Conservation (phyloP, 2,888 invertebrate genomes). For the Bombylius discolor region DNA sequence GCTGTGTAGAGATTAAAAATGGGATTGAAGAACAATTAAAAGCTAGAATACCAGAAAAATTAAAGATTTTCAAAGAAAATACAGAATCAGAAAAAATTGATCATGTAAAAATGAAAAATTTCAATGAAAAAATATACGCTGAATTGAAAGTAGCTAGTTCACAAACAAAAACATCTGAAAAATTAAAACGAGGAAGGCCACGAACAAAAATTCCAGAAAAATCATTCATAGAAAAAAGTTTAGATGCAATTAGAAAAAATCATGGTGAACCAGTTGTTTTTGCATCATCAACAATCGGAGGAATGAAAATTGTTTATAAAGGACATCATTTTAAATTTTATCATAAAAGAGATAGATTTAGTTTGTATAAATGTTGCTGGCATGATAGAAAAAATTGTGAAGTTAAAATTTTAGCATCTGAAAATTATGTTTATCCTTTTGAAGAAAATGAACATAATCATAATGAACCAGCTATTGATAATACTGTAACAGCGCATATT, state of each 20-base stretch:
- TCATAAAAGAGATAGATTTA: conserved; percentile 27
- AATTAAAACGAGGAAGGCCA: neutral
- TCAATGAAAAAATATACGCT: no score
- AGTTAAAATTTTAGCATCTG: neutral
- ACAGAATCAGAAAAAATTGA: no score
- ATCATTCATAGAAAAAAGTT: neutral
- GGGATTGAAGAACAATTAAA: no score
- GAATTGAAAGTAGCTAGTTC: no score
- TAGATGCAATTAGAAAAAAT: neutral
- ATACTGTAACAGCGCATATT: neutral
- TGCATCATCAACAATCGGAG: conserved; percentile 32
- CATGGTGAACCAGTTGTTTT: conserved; percentile 20
- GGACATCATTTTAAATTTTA: conserved; percentile 31
- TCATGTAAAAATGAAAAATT: no score
- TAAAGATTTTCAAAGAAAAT: no score
- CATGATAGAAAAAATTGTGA: neutral
- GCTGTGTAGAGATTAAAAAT: no score
- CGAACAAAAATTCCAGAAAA: neutral
- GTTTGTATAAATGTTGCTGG: conserved; percentile 1
- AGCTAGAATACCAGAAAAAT: no score
- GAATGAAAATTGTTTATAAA: conserved; percentile 30
- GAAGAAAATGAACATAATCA: neutral
- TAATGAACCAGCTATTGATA: neutral
- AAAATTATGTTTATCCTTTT: neutral
- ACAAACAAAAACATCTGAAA: no score